These are phyloP conservation scores for Macrobrachium nipponense DNA, from an alignment of 1,140 invertebrate genomes.

Conservation along the genomic window DNA sequence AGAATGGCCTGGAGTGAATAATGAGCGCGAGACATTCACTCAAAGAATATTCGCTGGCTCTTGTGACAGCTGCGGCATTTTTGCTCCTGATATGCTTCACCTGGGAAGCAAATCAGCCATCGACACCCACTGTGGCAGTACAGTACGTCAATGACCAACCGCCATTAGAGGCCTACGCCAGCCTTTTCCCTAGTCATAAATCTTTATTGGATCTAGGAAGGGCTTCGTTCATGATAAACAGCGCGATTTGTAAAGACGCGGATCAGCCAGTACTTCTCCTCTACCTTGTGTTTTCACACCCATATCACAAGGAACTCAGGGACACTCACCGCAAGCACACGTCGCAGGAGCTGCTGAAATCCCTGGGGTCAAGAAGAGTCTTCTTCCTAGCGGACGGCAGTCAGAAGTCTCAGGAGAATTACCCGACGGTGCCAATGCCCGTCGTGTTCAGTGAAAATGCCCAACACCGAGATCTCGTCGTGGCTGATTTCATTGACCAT, in stretches of 20 bases:
- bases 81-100: conserved; percentile 22
- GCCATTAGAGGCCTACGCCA: not conserved
- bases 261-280: not conserved
- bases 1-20: not conserved
- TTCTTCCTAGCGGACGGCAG: conserved; percentile 78
- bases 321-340: conserved; percentile 78
- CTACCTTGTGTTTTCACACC: conserved; percentile 36
- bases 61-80: conserved; percentile 16
- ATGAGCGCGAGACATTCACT: not conserved
- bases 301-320: conserved; percentile 65
- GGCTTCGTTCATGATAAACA: conserved; percentile 31
- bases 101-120: conserved; percentile 32
- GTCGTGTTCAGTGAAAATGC: conserved; percentile 74
- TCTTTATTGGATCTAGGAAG: conserved; percentile 26
- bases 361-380: conserved; percentile 74
- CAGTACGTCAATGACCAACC: conserved; percentile 5
- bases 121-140: not conserved
- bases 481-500: conserved; percentile 82
- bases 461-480: conserved; percentile 78
- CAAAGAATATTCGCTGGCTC: not conserved
- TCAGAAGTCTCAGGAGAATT: conserved; percentile 6
- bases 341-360: conserved; percentile 71
- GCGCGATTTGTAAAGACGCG: conserved; percentile 4
- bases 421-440: conserved; percentile 3
- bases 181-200: conserved; percentile 15